Evolutionary conservation across 2,797 vertebrate species (phyloP), one percentile per base, ranked within the genome.

Genomic region (Knipowitschia caucasica): DNA sequence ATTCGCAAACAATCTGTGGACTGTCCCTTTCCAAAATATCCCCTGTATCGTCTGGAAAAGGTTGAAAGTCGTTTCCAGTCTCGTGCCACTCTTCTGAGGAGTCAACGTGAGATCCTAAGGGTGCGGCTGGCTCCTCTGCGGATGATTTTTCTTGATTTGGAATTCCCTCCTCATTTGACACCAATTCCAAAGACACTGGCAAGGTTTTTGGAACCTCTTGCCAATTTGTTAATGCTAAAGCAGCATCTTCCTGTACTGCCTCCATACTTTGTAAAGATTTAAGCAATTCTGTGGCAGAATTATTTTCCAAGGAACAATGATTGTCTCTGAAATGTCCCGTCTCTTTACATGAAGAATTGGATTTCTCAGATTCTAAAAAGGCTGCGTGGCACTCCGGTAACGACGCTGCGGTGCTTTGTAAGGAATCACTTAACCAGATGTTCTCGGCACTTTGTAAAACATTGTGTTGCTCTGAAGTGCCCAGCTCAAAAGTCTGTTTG

Each of bases 361-460:
- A 18, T 18, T 11, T 2, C 5, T 31, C 15, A 10, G 25, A 30
- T 17, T 30, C 17, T 30, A 18, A 17, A 6, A 46, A 46, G 26
- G 17, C 26, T 27, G n/a, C 17, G 12, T 15, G 17, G 17, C 26
- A 47, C 44, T 31, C 27, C 2, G 45, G 45, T 47, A 21, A 47
- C 10, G 27, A 27, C 10, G 2, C 14, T 5, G 27, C 11, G 14
- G 2, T 6, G 62, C 70, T 74, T 0, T 56, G 56, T 4, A 77
- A 80, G 25, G 65, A 66, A 21, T 71, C 80, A 2, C 61, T 69
- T 2, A 65, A 81, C 55, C 71, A 64, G 56, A 64, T 45, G 3
- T 61, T 50, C 6, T 23, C 51, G 10, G 84, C 78, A 2, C 88
- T 90, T 31, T 86, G 83, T 43, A 86, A 59, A 50, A 62, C 25